These are phyloP conservation scores for Mythimna vitellina DNA, from an alignment of 2,888 invertebrate species.

Conservation along the genomic window DNA sequence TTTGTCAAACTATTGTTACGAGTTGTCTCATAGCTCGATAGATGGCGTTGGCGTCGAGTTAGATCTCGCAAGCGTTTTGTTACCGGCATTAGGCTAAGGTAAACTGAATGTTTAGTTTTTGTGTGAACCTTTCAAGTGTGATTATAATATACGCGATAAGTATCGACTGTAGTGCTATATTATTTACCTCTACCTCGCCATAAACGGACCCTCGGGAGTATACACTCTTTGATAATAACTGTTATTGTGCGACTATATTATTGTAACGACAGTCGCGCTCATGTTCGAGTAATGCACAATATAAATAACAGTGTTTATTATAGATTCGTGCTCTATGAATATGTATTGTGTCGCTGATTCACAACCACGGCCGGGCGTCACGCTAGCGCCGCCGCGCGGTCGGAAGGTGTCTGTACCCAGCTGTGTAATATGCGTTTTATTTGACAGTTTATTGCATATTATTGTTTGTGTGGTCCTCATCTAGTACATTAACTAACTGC, in stretches of 20 bases:
- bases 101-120: too few species aligned
- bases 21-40: too few species aligned
- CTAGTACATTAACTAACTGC: background rate
- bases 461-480: background rate
- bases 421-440: slow-evolving; percentile 28
- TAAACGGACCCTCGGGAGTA: too few species aligned
- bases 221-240: slow-evolving; percentile 42
- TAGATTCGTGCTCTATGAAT: slow-evolving; percentile 16
- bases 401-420: slow-evolving; percentile 15
- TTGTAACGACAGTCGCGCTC: slow-evolving; percentile 20
- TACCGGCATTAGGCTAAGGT: too few species aligned
- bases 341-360: slow-evolving; percentile 12
- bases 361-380: background rate
- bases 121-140: too few species aligned
- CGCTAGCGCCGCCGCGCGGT: background rate
- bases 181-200: too few species aligned
- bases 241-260: slow-evolving; percentile 39
- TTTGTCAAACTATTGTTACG: too few species aligned
- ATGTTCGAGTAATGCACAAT: slow-evolving; percentile 36
- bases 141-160: too few species aligned
- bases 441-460: slow-evolving; percentile 1
- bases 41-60: too few species aligned
- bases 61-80: too few species aligned
- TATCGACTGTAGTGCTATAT: too few species aligned
- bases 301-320: slow-evolving; percentile 48